phyloP scores from a whole-genome alignment of 2,888 invertebrate species.

The Mythimna ferrago region DNA sequence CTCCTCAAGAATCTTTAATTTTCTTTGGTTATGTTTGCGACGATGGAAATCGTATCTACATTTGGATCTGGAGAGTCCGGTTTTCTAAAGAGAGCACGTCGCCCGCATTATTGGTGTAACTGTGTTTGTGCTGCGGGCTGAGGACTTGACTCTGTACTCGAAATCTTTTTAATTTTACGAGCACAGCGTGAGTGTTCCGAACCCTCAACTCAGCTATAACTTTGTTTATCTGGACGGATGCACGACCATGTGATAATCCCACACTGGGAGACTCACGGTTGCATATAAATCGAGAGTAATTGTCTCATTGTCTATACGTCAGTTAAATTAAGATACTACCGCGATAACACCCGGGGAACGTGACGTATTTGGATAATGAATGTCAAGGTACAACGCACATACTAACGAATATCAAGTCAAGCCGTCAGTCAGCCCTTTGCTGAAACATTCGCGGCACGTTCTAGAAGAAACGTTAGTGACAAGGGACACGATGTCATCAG shows the following conservation, averaged over 20 bases:
- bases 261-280: constrained; percentile 61
- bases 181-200: constrained; percentile 50
- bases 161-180: constrained; percentile 50
- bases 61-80: constrained; percentile 60
- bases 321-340: constrained; percentile 67
- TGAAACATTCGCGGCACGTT: constrained; percentile 56
- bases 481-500: constrained; percentile 41
- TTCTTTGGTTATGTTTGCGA: constrained; percentile 69
- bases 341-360: constrained; percentile 64
- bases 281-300: constrained; percentile 66
- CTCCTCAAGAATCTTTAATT: constrained; percentile 74
- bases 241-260: constrained; percentile 66
- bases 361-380: constrained; percentile 74
- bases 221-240: constrained; percentile 45
- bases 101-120: constrained; percentile 58
- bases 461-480: constrained; percentile 45
- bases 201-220: constrained; percentile 37
- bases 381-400: constrained; percentile 63
- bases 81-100: constrained; percentile 64
- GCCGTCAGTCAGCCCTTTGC: constrained; percentile 11
- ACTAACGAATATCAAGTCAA: constrained; percentile 55
- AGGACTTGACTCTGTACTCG: constrained; percentile 41
- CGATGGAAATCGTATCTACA: constrained; percentile 67
- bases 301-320: constrained; percentile 70
- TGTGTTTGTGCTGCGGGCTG: constrained; percentile 48